These are phyloP conservation scores for Notothenia rossii DNA, from an alignment of 2,113 vertebrate genomes.

Conservation along the genomic window DNA sequence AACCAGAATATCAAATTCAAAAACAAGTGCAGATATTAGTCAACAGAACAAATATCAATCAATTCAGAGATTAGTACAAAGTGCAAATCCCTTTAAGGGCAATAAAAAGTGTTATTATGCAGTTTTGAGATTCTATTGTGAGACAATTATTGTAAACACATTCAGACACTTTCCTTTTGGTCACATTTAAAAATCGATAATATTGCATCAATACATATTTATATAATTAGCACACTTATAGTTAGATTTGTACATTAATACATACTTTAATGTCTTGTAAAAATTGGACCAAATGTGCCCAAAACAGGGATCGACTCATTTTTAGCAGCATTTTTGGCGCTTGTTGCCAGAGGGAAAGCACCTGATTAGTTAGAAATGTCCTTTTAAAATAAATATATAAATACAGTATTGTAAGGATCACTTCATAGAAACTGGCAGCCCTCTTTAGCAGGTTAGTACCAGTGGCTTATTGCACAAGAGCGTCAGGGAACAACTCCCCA, in stretches of 20 bases:
- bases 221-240: slow-evolving; percentile 27
- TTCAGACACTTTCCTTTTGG: slow-evolving; percentile 51
- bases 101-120: slow-evolving; percentile 49
- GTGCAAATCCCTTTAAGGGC: slow-evolving; percentile 49
- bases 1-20: slow-evolving; percentile 23
- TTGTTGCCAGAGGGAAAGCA: slow-evolving; percentile 44
- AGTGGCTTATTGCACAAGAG: slow-evolving; percentile 69
- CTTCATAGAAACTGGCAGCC: slow-evolving; percentile 56
- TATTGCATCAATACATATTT: slow-evolving; percentile 51
- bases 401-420: slow-evolving; percentile 21
- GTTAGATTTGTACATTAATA: slow-evolving; percentile 53
- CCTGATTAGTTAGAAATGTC: slow-evolving; percentile 49
- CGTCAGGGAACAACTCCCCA: slow-evolving; percentile 45
- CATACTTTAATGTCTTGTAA: slow-evolving; percentile 40
- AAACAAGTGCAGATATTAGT: slow-evolving; percentile 60
- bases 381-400: slow-evolving; percentile 55
- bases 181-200: slow-evolving; percentile 42
- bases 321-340: slow-evolving; percentile 74
- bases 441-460: slow-evolving; percentile 48
- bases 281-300: slow-evolving; percentile 58
- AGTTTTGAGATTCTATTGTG: slow-evolving; percentile 9
- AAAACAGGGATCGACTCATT: slow-evolving; percentile 36
- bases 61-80: slow-evolving; percentile 52
- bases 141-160: slow-evolving; percentile 60
- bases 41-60: slow-evolving; percentile 32